These are phyloP conservation scores for Melanotaenia boesemani DNA, from an alignment of 2,797 vertebrate species.

Conservation along the genomic window DNA sequence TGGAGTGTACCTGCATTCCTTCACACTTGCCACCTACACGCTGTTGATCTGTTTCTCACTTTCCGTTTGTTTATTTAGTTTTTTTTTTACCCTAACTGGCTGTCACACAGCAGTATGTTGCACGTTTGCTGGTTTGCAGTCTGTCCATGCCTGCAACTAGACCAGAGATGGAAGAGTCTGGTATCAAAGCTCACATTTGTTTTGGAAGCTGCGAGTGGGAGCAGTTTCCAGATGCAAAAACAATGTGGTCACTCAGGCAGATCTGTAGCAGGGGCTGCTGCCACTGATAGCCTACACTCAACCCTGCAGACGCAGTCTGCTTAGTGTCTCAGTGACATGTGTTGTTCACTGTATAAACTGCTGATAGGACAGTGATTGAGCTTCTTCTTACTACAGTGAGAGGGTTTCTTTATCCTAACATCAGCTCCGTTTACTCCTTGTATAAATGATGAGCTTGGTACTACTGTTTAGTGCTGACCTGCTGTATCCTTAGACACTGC, in stretches of 20 bases:
- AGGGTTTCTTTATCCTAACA: constrained; percentile 23
- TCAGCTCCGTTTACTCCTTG: constrained; percentile 26
- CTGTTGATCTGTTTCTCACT: constrained; percentile 36
- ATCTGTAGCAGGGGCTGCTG: constrained; percentile 43
- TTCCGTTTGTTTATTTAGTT: not conserved
- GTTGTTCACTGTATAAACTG: constrained; percentile 49
- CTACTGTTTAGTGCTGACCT: constrained; percentile 33
- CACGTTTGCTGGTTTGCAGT: constrained; percentile 23
- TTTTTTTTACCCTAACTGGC: constrained; percentile 14
- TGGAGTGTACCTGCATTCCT: constrained; percentile 43
- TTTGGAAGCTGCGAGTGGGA: constrained; percentile 65
- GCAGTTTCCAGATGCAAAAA: constrained; percentile 67
- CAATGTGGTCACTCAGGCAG: constrained; percentile 58
- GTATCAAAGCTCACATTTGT: constrained; percentile 67
- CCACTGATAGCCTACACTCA: constrained; percentile 43
- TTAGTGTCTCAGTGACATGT: constrained; percentile 67
- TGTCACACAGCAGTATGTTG: constrained; percentile 14
- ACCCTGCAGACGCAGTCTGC: constrained; percentile 53
- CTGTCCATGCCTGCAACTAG: constrained; percentile 26
- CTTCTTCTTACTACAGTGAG: constrained; percentile 13
- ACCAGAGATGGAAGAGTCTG: constrained; percentile 42
- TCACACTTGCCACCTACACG: constrained; percentile 49
- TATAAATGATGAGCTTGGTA: constrained; percentile 20
- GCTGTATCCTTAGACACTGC: constrained; percentile 23
- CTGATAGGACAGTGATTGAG: constrained; percentile 46